Evolutionary conservation across 2,888 invertebrate species (phyloP).

Genomic region (Hirtodrosophila histrioides): DNA sequence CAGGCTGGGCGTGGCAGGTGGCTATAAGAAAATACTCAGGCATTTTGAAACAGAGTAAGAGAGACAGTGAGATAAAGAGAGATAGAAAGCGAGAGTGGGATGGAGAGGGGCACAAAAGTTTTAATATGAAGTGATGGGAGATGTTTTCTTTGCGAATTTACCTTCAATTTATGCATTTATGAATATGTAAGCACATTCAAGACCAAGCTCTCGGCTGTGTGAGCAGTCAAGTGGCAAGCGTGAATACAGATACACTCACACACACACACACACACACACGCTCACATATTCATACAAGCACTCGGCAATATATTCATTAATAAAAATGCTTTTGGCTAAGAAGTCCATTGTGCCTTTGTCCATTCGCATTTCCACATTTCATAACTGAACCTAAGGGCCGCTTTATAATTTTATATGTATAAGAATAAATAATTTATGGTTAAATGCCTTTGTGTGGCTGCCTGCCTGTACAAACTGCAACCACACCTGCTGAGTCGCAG

Average conservation of each 20-base stretch:
- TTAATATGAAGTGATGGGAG: constrained; percentile 77
- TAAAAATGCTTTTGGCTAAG: constrained; percentile 71
- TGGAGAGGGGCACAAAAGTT: constrained; percentile 44
- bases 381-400: constrained; percentile 43
- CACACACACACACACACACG: constrained; percentile 12
- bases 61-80: constrained; percentile 2
- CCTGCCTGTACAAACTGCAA: constrained; percentile 22
- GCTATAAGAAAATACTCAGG: constrained; percentile 59
- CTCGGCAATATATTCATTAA: constrained; percentile 69
- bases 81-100: constrained; percentile 7
- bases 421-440: constrained; percentile 52
- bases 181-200: constrained; percentile 73
- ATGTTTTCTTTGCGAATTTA: constrained; percentile 78
- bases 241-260: constrained; percentile 41
- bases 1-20: constrained; percentile 35
- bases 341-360: constrained; percentile 51
- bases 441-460: constrained; percentile 32
- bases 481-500: constrained; percentile 19
- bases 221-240: constrained; percentile 71
- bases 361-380: constrained; percentile 31
- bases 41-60: constrained; percentile 14
- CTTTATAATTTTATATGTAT: constrained; percentile 16
- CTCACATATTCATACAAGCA: constrained; percentile 19
- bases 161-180: constrained; percentile 80
- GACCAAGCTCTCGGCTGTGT: constrained; percentile 46